Base-by-base conservation (phyloP, 2,888 invertebrate genomes). In the Hemicrepidius hirtus region DNA sequence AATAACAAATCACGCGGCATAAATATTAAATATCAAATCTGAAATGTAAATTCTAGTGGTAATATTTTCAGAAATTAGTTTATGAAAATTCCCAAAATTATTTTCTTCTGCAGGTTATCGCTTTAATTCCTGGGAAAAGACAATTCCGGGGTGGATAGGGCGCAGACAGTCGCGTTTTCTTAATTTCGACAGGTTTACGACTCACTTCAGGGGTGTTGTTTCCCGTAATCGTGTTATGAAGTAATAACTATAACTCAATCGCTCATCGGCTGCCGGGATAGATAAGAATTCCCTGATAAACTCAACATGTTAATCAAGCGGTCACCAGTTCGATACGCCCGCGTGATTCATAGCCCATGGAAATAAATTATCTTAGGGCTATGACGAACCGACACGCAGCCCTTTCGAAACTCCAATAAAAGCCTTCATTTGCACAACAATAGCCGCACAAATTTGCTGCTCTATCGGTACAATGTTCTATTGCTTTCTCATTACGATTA, bases 401-500 rank as follows among this genome's bases (percentile, higher is more conserved):
- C 73, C 79, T 77, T 81, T 82, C 83, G 83, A 84, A 73, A 81
- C 79, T 80, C 82, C 82, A 84, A 84, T 85, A 83, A 85, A 85
- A 84, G 84, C 84, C 83, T 81, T 84, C 83, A 86, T 86, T 86
- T 86, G 85, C 86, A 86, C 85, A 84, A 86, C 85, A 86, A 86
- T 85, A 80, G 82, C 81, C 77, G 78, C 76, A 82, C 82, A 82
- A 85, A 85, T 85, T 85, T 84, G 82, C 83, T 80, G 81, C 82
- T 82, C 80, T 79, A 81, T 80, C 76, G 80, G 63, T 68, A 73
- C 72, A 68, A 68, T 73, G 64, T 73, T 64, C 72, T 64, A 73
- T 72, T 72, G 67, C 72, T 72, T 72, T 67, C 67, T 72, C 72
- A 66, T 72, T 67, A 63, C 67, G 60, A 72, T 67, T 67, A 50